Base-by-base conservation (phyloP, 2,797 vertebrate species). In the Tenualosa thibaudeaui region DNA sequence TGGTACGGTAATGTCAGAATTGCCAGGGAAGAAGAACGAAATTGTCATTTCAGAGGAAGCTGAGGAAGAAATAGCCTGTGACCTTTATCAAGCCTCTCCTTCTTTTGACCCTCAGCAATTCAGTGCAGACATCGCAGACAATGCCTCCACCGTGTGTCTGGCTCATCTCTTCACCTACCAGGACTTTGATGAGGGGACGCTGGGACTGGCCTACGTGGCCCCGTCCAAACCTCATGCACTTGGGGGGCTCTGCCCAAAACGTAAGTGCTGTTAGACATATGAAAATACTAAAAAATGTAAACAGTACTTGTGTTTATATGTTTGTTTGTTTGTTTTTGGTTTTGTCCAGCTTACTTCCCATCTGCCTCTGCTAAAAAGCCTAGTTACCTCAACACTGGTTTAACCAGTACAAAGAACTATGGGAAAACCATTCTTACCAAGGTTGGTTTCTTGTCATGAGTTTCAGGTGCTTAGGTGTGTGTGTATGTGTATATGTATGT, bases 341-440 rank as follows among this genome's bases (percentile, higher is more conserved):
- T 53, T 50, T 88, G 93, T 3, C 22, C 89, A 99, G 98, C 97
- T 37, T 99, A 99, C 90, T 96, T 93, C 86, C 97, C 96, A 88
- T 95, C 95, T 58, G 85, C 43, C 37, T 93, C 90, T 19, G 91
- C 89, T 88, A 98, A 94, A 89, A 99, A 97, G 84, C 93, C 96
- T 71, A 97, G 97, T 91, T 99, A 97, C 91, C 94, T 99, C 87
- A 99, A 99, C 94, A 99, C 98, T 65, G 98, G 98, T 83, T 93
- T 99, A 94, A 99, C 98, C 86, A 99, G 98, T 94, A 99, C 98
- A 87, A 99, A 97, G 93, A 99, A 99, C 92, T 99, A 99, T 3
- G 98, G 98, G 85, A 99, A 99, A 95, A 99, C 98, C 85, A 99
- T 99, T 90, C 96, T 99, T 51, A 99, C 98, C 83, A 99, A 99